Evolutionary conservation across 1,140 invertebrate genomes (phyloP), one percentile per base, ranked within the genome.

Genomic region (Nylanderia fulva): DNA sequence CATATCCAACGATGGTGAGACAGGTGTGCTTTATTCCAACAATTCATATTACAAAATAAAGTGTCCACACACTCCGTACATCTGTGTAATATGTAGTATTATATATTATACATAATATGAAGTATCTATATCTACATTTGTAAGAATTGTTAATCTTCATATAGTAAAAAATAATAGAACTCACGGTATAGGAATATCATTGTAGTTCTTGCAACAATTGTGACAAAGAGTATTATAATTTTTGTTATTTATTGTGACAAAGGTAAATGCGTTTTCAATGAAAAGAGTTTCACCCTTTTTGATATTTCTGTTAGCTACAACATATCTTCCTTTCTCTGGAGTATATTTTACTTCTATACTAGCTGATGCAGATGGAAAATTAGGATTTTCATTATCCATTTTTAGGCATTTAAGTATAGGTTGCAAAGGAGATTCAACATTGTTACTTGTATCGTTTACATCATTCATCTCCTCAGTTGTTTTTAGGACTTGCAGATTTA

Each of bases 1-100:
- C 98, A 98, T 94, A 98, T 98, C 96, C 96, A 97, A 84, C 95
- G 94, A 93, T 98, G 98, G 93, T 96, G 96, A 21, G 91, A 92
- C 1, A 93, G 85, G 95, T 96, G 97, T 1, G 96, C 96, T 60
- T 94, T 89, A 27, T 94, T 88, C 33, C 94, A 93, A 93, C 98
- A 98, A 36, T 94, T 90, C 76, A 95, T 93, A 83, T 95, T 94
- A 91, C 98, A 98, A 90, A 96, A 98, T 36, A 96, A 91, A 71
- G 96, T 95, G 84, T 96, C 94, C 8, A 96, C 95, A 93, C 97
- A 98, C 4, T 92, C 89, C 66, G 90, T 93, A 92, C 97, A 98
- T 60, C 96, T 97, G 27, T 39, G 86, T 88, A 94, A 92, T 48
- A 48, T 48, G 45, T 48, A 48, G 18, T 48, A 48, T 45, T 42